A percentile compares a stretch with the other conserved stretches of the same genome.
Evolutionary conservation across 2,113 vertebrate genomes (phyloP).

Genomic region (Sapajus apella): DNA sequence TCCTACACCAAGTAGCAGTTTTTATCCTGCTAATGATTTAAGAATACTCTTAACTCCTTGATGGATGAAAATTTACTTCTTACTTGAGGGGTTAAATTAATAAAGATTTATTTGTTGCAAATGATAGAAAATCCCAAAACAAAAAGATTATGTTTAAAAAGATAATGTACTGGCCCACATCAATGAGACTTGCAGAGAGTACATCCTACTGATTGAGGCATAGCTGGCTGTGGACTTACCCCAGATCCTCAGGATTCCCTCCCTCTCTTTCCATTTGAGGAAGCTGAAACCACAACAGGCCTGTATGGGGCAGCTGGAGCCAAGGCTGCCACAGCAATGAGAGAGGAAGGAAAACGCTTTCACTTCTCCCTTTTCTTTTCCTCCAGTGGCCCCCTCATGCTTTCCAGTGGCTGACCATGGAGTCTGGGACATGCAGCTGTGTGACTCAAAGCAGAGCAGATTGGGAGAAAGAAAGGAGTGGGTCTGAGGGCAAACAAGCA

Average conservation of each 20-base stretch:
- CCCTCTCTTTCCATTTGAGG: neutral
- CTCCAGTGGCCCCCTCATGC: neutral
- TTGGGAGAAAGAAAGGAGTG: neutral
- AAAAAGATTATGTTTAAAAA: neutral
- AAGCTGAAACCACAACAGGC: slow-evolving; percentile 2
- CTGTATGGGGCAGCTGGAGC: slow-evolving; percentile 28
- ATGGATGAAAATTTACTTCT: neutral
- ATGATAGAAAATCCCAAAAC: neutral
- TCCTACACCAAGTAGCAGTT: neutral
- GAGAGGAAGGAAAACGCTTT: neutral
- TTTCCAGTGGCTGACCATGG: neutral
- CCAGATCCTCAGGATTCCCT: neutral
- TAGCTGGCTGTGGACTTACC: neutral
- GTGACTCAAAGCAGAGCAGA: neutral
- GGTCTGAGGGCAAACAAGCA: neutral
- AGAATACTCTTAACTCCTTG: neutral
- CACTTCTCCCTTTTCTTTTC: neutral
- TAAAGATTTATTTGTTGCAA: neutral
- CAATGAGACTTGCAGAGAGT: neutral
- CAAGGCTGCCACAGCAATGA: neutral
- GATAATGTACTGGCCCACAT: neutral
- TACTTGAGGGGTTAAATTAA: neutral
- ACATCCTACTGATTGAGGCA: neutral
- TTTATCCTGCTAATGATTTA: neutral
- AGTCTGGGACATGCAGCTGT: neutral